Evolutionary conservation across 2,113 vertebrate species (phyloP).

Genomic region (Cynocephalus volans): DNA sequence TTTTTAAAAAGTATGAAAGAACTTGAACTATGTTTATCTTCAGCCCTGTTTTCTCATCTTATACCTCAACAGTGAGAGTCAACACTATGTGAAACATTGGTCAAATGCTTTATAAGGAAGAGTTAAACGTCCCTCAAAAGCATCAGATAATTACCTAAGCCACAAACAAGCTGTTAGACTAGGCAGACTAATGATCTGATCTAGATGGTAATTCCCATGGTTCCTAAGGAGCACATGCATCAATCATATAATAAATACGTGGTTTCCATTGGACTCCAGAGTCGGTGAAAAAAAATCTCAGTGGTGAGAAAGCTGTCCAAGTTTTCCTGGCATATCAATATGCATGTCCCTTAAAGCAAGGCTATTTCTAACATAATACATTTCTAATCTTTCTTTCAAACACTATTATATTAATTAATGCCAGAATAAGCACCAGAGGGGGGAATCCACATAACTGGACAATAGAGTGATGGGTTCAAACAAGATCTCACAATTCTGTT

Average conservation of each 20-base stretch:
- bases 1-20: neutral
- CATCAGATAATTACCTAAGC: conserved; percentile 69
- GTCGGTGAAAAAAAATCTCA: conserved; percentile 71
- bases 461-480: conserved; percentile 84
- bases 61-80: neutral
- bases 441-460: conserved; percentile 84
- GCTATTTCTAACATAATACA: conserved; percentile 85
- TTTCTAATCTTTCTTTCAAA: conserved; percentile 87
- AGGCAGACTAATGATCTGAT: conserved; percentile 76
- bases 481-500: conserved; percentile 81
- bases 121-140: conserved; percentile 66
- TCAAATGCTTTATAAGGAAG: conserved; percentile 36
- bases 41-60: neutral
- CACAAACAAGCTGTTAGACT: conserved; percentile 77
- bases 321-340: conserved; percentile 86
- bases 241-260: conserved; percentile 82
- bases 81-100: neutral
- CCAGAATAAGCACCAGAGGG: conserved; percentile 84
- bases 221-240: conserved; percentile 79
- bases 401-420: conserved; percentile 87
- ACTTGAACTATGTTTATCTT: neutral
- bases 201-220: conserved; percentile 66
- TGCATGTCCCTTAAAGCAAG: conserved; percentile 86
- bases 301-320: conserved; percentile 83
- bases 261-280: conserved; percentile 78